These are phyloP conservation scores for Nyctibius bracteatus DNA, from an alignment of 2,113 vertebrate species.

Conservation along the genomic window DNA sequence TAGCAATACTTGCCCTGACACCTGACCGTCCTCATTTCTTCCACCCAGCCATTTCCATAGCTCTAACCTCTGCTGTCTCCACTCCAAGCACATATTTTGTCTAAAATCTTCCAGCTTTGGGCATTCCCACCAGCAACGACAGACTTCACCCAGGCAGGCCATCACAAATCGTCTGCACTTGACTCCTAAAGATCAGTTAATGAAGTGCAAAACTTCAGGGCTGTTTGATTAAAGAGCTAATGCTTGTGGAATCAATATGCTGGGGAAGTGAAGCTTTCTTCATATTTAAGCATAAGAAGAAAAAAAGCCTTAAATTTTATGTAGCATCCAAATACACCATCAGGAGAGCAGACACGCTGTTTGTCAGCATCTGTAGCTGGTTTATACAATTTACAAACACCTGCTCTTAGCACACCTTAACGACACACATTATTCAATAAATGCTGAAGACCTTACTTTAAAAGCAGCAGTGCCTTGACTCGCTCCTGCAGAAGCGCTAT, in stretches of 20 bases:
- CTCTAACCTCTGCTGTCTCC: neutral
- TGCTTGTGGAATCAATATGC: neutral
- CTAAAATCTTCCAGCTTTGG: neutral
- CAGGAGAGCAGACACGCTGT: neutral
- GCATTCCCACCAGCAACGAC: neutral
- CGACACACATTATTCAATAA: neutral
- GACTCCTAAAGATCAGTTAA: constrained; percentile 12
- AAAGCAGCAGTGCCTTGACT: neutral
- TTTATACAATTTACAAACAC: neutral
- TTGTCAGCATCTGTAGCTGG: neutral
- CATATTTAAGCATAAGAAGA: neutral
- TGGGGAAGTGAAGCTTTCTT: neutral
- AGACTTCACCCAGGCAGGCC: neutral
- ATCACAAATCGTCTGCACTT: neutral
- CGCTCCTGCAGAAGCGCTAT: neutral
- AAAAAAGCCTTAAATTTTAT: neutral
- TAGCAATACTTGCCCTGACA: neutral
- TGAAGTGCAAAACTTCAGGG: constrained; percentile 32
- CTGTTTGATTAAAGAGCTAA: constrained; percentile 39
- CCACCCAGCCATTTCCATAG: neutral
- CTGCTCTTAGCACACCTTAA: neutral
- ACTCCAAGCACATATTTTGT: neutral
- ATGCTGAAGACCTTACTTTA: neutral
- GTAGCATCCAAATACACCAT: neutral
- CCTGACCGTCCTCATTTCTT: neutral